phyloP scores from a whole-genome alignment of 2,113 vertebrate species.

The Lathamus discolor region DNA sequence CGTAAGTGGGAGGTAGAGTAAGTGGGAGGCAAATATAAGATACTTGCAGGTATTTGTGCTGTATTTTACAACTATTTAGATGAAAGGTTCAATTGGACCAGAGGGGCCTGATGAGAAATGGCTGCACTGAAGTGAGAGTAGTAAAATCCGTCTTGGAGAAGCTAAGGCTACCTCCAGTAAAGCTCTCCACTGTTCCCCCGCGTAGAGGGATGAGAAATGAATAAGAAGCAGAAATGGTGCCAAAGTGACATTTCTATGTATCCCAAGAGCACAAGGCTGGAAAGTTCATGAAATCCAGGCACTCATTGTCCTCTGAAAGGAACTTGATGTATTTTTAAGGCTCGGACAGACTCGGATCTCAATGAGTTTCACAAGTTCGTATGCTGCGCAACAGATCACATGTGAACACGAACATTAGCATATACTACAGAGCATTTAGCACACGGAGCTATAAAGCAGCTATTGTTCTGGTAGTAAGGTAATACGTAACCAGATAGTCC shows the following conservation, averaged over 20 bases:
- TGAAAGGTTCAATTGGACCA: not conserved
- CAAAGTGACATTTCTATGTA: not conserved
- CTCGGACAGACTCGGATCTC: not conserved
- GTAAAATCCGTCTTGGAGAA: not conserved
- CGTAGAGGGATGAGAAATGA: not conserved
- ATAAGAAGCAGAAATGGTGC: not conserved
- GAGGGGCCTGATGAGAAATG: not conserved
- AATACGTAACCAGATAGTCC: constrained; percentile 52
- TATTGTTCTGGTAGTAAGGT: constrained; percentile 47
- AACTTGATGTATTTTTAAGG: not conserved
- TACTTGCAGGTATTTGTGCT: not conserved
- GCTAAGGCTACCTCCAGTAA: not conserved
- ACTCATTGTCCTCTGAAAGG: not conserved
- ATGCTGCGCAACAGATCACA: not conserved
- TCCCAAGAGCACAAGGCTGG: not conserved
- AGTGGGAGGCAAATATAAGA: not conserved
- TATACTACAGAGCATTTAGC: not conserved
- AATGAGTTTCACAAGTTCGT: not conserved
- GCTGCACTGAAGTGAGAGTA: not conserved
- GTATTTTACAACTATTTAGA: not conserved
- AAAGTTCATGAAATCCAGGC: not conserved
- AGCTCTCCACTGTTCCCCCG: not conserved
- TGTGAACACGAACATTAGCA: not conserved
- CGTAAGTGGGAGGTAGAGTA: not conserved
- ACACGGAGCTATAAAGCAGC: not conserved